Evolutionary conservation across 1,140 invertebrate species (phyloP).

Genomic region (Polypedilum vanderplanki): DNA sequence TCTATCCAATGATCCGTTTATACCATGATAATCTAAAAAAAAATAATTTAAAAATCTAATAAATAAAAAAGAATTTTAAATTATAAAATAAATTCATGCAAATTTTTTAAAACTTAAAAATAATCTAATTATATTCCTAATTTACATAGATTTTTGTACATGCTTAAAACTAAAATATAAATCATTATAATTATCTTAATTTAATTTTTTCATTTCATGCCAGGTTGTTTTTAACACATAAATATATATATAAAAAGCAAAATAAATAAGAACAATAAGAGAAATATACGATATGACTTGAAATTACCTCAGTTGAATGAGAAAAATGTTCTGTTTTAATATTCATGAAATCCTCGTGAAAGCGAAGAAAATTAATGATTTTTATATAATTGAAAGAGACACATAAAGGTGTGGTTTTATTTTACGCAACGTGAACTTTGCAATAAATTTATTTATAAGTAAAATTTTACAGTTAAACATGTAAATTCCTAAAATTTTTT

Average conservation of each 20-base stretch:
- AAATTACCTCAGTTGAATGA: no score
- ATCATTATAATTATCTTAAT: no score
- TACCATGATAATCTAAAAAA: conserved; percentile 37
- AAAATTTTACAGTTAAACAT: conserved; percentile 20
- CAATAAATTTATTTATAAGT: conserved; percentile 4
- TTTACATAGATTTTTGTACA: conserved; percentile 2
- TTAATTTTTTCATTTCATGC: no score
- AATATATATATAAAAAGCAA: no score
- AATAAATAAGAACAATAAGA: no score
- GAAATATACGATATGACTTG: no score
- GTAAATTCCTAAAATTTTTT: neutral
- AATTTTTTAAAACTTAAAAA: neutral
- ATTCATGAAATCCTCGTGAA: neutral
- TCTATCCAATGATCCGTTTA: conserved; percentile 43
- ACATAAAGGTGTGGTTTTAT: neutral
- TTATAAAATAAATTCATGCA: neutral
- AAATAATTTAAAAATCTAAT: conserved; percentile 30
- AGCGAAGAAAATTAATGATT: neutral
- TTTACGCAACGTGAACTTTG: neutral
- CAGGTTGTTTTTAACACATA: no score
- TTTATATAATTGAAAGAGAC: neutral
- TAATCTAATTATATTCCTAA: neutral
- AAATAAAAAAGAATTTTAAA: neutral
- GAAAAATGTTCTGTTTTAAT: no score
- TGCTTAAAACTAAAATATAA: no score